Evolutionary conservation across 2,888 invertebrate genomes (phyloP).

Genomic region (Phyto melanocephala): DNA sequence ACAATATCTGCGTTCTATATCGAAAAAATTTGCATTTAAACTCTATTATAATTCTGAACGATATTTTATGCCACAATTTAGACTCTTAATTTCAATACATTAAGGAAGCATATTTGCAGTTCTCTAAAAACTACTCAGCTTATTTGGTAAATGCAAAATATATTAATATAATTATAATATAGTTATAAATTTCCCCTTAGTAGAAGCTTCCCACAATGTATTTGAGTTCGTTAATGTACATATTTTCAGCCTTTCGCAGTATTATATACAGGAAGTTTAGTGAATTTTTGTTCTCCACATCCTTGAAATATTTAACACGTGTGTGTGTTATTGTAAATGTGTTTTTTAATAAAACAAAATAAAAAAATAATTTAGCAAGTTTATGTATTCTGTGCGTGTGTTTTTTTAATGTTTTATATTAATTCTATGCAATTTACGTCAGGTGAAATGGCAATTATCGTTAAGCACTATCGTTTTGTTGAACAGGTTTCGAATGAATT

Average conservation of each 20-base stretch:
- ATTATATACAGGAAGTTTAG: conserved; percentile 27
- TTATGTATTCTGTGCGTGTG: conserved; percentile 14
- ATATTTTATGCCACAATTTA: too few relatives aligned
- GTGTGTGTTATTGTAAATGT: not conserved
- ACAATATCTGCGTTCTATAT: too few relatives aligned
- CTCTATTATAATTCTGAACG: too few relatives aligned
- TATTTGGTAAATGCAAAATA: too few relatives aligned
- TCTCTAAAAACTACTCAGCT: too few relatives aligned
- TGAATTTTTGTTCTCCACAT: not conserved
- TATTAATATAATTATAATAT: too few relatives aligned
- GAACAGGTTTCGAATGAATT: not conserved
- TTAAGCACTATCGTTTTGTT: conserved; percentile 16
- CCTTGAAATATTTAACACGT: not conserved
- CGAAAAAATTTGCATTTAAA: too few relatives aligned
- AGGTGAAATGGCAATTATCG: conserved; percentile 57
- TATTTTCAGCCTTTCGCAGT: conserved; percentile 17
- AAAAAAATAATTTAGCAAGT: conserved; percentile 5
- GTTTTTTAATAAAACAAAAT: not conserved
- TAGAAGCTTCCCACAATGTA: conserved; percentile 5
- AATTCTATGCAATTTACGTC: conserved; percentile 63
- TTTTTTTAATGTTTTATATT: conserved; percentile 57
- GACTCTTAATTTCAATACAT: too few relatives aligned
- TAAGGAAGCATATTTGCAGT: too few relatives aligned
- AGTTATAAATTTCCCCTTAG: too few relatives aligned
- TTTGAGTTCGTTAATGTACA: not conserved